Percentiles rank a stretch among this genome's conserved stretches.
phyloP scores from a whole-genome alignment of 2,113 vertebrate species.

The Saimiri boliviensis region DNA sequence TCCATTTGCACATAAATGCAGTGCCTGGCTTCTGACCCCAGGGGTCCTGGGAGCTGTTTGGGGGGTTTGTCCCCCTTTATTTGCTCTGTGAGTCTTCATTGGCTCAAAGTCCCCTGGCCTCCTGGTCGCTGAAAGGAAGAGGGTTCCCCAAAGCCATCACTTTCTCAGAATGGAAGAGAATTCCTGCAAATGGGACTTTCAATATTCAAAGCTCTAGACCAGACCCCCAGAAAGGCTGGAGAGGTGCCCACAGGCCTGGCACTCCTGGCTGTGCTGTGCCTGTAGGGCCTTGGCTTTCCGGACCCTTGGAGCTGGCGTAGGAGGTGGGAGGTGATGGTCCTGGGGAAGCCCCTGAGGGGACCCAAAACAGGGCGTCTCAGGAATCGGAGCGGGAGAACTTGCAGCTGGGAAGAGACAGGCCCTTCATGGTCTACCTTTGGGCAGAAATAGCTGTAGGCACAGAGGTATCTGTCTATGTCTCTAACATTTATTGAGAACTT shows the following conservation, averaged over 20 bases:
- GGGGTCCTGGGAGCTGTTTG: constrained; percentile 75
- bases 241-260: neutral
- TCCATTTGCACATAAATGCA: constrained; percentile 94
- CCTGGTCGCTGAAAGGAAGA: constrained; percentile 50
- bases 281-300: neutral
- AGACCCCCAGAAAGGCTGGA: neutral
- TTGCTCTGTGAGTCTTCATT: constrained; percentile 60
- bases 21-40: constrained; percentile 88
- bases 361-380: neutral
- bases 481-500: neutral
- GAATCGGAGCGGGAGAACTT: neutral
- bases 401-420: neutral
- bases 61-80: constrained; percentile 53
- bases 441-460: neutral
- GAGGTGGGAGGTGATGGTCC: neutral
- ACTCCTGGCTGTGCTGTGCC: neutral
- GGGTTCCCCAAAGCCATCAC: constrained; percentile 31
- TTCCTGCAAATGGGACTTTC: constrained; percentile 35
- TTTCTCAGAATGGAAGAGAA: constrained; percentile 59
- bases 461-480: neutral
- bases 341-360: neutral
- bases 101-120: constrained; percentile 63
- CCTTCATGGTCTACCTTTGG: neutral
- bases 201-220: neutral
- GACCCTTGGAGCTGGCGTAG: neutral